Evolutionary conservation across 2,888 invertebrate species (phyloP).

Genomic region (Uloborus plumipes): DNA sequence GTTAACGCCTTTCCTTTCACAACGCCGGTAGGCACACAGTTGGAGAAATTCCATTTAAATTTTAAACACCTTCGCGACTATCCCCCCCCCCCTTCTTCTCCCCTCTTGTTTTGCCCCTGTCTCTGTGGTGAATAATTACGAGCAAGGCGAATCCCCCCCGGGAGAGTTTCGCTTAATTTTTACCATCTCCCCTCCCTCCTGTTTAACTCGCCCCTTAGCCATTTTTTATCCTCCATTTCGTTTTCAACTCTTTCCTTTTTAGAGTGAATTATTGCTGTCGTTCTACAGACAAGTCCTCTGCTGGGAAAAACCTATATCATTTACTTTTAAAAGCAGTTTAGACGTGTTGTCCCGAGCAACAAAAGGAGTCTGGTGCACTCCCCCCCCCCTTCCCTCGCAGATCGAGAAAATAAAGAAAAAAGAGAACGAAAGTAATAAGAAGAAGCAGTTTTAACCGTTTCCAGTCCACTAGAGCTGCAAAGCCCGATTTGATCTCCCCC

Average conservation of each 20-base stretch:
- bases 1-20: conserved; percentile 50
- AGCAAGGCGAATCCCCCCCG: conserved; percentile 30
- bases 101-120: conserved; percentile 34
- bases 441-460: conserved; percentile 53
- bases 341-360: conserved; percentile 19
- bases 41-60: conserved; percentile 46
- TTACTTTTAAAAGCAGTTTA: conserved; percentile 8
- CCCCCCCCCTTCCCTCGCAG: not conserved
- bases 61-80: conserved; percentile 55
- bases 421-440: not conserved
- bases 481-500: not conserved
- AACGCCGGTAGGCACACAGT: conserved; percentile 30
- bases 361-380: conserved; percentile 15
- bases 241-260: conserved; percentile 33
- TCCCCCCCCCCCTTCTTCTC: conserved; percentile 7
- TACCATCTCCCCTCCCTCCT: conserved; percentile 4
- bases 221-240: conserved; percentile 43
- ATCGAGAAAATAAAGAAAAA: conserved; percentile 4
- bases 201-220: not conserved
- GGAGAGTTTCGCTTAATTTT: conserved; percentile 49
- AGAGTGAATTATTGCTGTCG: conserved; percentile 26
- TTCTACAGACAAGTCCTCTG: not conserved
- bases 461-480: conserved; percentile 54
- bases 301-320: conserved; percentile 35
- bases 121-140: conserved; percentile 58